Conservation (phyloP, 2,113 vertebrate species). For the Limnothrissa miodon region DNA sequence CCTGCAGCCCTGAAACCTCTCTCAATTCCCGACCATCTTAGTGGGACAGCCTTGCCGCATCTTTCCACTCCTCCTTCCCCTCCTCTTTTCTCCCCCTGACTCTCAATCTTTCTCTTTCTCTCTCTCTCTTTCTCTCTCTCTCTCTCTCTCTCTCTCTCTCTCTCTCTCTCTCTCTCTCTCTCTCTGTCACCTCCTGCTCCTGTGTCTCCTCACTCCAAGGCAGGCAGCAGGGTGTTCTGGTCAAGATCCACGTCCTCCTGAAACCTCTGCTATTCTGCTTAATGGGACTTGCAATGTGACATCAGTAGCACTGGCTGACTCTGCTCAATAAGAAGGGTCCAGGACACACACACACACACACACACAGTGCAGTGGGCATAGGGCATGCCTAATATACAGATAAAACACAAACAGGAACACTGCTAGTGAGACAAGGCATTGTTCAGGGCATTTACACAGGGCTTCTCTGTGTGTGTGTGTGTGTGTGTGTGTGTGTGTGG, state of each 20-base stretch:
- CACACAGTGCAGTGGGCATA: not conserved
- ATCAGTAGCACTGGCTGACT: not conserved
- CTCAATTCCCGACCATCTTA: not conserved
- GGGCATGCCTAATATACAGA: too few relatives aligned
- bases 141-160: not conserved
- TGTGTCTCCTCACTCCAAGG: not conserved
- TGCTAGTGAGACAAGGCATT: too few relatives aligned
- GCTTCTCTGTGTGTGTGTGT: not conserved
- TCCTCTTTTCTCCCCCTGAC: not conserved
- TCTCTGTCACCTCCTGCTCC: not conserved
- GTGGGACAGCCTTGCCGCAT: not conserved
- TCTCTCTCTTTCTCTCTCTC: not conserved
- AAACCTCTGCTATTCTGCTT: not conserved
- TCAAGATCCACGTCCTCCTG: not conserved
- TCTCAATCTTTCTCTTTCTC: not conserved
- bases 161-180: not conserved
- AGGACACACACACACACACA: not conserved
- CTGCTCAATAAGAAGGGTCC: not conserved
- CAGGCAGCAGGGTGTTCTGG: not conserved
- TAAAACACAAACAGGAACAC: too few relatives aligned
- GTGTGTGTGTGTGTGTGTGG: conserved; percentile 6
- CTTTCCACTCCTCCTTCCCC: not conserved
- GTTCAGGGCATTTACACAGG: not conserved
- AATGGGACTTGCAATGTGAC: not conserved
- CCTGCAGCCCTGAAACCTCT: not conserved